phyloP scores from a whole-genome alignment of 2,888 invertebrate genomes.

The Brachylomia viminalis region DNA sequence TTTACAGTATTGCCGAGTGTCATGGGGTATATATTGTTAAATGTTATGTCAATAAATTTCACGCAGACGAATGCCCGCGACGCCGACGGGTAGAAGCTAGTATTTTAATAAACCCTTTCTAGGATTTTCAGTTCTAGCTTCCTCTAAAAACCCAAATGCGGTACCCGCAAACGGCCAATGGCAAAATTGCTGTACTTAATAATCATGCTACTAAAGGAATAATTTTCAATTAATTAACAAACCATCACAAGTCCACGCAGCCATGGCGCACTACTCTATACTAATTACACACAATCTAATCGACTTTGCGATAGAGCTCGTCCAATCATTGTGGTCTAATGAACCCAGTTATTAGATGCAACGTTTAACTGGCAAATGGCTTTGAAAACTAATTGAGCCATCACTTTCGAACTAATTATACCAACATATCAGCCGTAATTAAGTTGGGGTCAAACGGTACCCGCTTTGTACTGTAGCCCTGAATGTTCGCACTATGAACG shows the following conservation, averaged over 20 bases:
- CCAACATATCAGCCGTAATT: constrained; percentile 25
- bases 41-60: too few species aligned
- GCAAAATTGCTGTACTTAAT: neutral
- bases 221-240: constrained; percentile 15
- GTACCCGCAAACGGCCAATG: neutral
- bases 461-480: neutral
- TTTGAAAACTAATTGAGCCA: constrained; percentile 58
- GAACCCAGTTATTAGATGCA: constrained; percentile 52
- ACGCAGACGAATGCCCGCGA: too few species aligned
- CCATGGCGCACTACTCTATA: constrained; percentile 8
- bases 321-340: constrained; percentile 56
- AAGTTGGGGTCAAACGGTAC: constrained; percentile 21
- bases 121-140: neutral
- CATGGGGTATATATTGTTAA: too few species aligned
- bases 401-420: constrained; percentile 50
- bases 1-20: too few species aligned
- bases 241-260: neutral
- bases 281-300: constrained; percentile 33
- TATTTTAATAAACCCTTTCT: neutral
- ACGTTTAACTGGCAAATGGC: constrained; percentile 50
- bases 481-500: neutral
- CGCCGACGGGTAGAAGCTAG: neutral
- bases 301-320: constrained; percentile 25
- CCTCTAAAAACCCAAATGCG: neutral
- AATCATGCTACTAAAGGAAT: constrained; percentile 13